Conservation (phyloP, 2,888 invertebrate species). For the Perithous albicinctus region DNA sequence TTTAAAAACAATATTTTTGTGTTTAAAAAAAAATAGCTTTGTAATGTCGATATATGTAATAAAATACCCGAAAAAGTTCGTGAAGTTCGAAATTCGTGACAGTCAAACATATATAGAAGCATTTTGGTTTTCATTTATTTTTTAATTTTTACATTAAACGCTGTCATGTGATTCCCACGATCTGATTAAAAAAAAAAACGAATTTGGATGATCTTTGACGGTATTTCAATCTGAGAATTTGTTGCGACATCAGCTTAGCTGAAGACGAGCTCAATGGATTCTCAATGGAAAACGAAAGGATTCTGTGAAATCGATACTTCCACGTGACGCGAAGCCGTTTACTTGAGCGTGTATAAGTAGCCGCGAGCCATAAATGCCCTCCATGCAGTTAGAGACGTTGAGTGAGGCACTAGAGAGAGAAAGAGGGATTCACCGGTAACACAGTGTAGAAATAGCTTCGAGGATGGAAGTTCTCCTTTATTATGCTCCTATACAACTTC, state of each 20-base stretch:
- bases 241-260: conserved; percentile 5
- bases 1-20: too few relatives aligned
- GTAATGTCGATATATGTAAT: too few relatives aligned
- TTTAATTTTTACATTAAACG: background rate
- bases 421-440: too few relatives aligned
- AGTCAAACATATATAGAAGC: too few relatives aligned
- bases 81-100: too few relatives aligned
- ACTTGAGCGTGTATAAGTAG: conserved; percentile 45
- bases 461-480: conserved; percentile 1
- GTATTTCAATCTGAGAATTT: conserved; percentile 16
- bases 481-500: background rate
- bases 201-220: too few relatives aligned
- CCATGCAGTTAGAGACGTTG: conserved; percentile 27
- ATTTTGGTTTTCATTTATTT: too few relatives aligned
- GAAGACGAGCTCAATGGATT: conserved; percentile 47
- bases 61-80: too few relatives aligned
- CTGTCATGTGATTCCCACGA: background rate
- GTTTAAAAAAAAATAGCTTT: too few relatives aligned
- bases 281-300: conserved; percentile 63
- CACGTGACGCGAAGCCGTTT: conserved; percentile 51
- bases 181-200: too few relatives aligned
- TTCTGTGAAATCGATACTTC: conserved; percentile 59
- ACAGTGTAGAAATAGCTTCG: conserved; percentile 19
- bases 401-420: conserved; percentile 46
- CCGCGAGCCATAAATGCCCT: conserved; percentile 56